Conservation (phyloP, 2,888 invertebrate genomes). For the Spodoptera picta region DNA sequence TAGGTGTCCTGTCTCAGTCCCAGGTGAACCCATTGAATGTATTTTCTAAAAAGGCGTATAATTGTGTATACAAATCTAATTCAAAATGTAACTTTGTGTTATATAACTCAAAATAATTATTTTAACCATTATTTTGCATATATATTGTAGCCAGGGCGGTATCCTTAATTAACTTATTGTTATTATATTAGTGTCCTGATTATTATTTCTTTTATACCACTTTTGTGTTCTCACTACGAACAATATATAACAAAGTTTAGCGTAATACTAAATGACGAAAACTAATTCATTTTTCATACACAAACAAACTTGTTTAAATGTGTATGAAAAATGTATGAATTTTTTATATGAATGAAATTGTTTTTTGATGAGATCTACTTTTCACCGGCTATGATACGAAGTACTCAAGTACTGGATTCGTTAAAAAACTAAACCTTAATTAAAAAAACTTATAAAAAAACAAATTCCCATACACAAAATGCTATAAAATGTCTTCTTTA, state of each 20-base stretch:
- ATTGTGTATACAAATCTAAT: no score
- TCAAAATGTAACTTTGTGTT: no score
- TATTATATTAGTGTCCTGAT: no score
- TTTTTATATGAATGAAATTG: background rate
- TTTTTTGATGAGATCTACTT: slow-evolving; percentile 25
- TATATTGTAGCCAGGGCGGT: no score
- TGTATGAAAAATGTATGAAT: slow-evolving; percentile 8
- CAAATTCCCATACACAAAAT: slow-evolving; percentile 43
- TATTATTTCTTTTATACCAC: no score
- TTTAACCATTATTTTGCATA: no score
- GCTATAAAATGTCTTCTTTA: background rate
- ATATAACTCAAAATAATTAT: no score
- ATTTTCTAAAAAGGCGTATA: no score
- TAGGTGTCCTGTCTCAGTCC: no score
- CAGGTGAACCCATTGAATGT: no score
- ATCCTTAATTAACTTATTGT: background rate
- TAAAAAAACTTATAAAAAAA: slow-evolving; percentile 1
- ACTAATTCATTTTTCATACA: slow-evolving; percentile 9
- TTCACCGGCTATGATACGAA: slow-evolving; percentile 1
- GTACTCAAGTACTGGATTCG: background rate
- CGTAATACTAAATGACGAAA: no score
- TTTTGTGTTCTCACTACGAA: no score
- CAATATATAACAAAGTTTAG: background rate
- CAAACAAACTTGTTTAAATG: slow-evolving; percentile 8
- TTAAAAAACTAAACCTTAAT: background rate